Conservation (phyloP, 2,888 invertebrate genomes). For the Synergus itoensis region DNA sequence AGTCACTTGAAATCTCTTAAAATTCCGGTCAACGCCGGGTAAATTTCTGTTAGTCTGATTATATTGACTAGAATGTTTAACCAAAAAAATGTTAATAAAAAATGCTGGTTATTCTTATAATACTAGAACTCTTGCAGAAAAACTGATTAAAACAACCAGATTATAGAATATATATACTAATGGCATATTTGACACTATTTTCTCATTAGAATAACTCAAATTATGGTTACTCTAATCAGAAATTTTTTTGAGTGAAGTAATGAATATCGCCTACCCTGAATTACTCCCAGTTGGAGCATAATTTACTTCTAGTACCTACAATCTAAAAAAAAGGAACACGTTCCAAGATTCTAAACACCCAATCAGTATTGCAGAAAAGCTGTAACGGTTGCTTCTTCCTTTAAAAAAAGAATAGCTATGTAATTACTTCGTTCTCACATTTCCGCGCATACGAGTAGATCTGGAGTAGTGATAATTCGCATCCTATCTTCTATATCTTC, state of each 20-base stretch:
- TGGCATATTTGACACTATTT: too few relatives aligned
- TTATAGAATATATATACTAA: too few relatives aligned
- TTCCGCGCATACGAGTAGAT: conserved; percentile 22
- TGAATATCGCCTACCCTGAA: not conserved
- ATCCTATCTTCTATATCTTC: conserved; percentile 31
- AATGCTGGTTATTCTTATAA: too few relatives aligned
- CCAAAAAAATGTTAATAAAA: too few relatives aligned
- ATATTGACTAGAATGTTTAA: too few relatives aligned
- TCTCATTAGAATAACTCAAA: too few relatives aligned
- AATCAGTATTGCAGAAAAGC: not conserved
- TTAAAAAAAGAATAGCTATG: not conserved
- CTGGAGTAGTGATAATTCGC: conserved; percentile 19
- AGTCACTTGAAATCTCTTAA: too few relatives aligned
- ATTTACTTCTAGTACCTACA: not conserved
- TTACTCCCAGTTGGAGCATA: not conserved
- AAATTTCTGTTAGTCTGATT: too few relatives aligned
- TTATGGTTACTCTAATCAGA: too few relatives aligned
- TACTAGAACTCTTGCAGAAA: too few relatives aligned
- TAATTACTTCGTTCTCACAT: conserved; percentile 33
- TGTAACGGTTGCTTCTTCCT: conserved; percentile 2
- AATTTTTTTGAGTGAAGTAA: not conserved
- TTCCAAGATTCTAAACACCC: conserved; percentile 5
- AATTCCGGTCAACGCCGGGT: too few relatives aligned
- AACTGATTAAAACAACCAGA: too few relatives aligned
- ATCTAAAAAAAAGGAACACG: not conserved